These are phyloP conservation scores for Galagoides demidoff DNA, from an alignment of 2,797 vertebrate species.

Conservation along the genomic window DNA sequence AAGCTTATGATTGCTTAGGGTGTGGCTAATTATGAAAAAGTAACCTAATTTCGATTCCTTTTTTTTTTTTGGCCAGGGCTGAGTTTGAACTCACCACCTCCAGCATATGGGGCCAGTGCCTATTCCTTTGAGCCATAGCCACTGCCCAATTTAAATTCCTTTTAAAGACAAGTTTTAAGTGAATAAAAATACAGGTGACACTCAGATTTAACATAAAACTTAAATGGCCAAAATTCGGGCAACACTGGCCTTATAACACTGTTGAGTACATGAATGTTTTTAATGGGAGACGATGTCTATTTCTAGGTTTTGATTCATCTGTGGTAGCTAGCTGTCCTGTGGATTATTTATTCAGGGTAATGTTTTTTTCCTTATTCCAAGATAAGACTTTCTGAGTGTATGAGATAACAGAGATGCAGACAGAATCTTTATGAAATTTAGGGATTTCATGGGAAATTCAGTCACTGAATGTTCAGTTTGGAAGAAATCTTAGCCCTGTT, in stretches of 20 bases:
- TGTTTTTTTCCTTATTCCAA: constrained; percentile 42
- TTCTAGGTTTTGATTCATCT: background rate
- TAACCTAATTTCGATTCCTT: constrained; percentile 4
- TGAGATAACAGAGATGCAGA: background rate
- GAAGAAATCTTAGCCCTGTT: constrained; percentile 30
- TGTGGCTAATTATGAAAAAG: background rate
- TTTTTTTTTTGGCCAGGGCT: background rate
- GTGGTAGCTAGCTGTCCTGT: background rate
- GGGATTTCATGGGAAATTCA: background rate
- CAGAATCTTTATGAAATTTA: constrained; percentile 15
- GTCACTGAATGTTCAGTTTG: background rate
- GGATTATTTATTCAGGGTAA: background rate
- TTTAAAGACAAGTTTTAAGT: background rate
- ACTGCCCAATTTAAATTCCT: too few species aligned
- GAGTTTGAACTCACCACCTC: too few species aligned
- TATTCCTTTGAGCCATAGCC: too few species aligned
- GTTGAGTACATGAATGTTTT: background rate
- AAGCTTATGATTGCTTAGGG: background rate
- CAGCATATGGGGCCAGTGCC: too few species aligned
- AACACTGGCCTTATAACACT: background rate
- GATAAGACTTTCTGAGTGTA: background rate
- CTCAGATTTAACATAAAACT: constrained; percentile 37
- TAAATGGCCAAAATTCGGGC: background rate
- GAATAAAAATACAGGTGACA: constrained; percentile 3
- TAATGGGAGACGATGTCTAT: background rate